Evolutionary conservation across 2,113 vertebrate species (phyloP), one percentile per base, ranked within the genome.

Genomic region (Delphinus delphis): DNA sequence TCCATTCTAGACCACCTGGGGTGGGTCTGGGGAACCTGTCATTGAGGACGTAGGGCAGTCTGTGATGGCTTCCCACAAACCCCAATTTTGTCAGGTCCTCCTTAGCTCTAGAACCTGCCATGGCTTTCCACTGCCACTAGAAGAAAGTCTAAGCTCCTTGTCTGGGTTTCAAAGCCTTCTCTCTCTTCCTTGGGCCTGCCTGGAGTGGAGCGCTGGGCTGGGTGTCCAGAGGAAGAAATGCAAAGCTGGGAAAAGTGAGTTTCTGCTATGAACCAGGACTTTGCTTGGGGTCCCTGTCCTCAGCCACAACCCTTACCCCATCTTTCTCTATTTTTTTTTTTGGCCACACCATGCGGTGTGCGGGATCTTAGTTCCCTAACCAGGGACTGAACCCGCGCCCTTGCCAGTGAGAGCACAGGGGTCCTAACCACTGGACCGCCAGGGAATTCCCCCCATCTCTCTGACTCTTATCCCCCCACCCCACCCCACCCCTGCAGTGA

Each of bases 321-420:
- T 60, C 74, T 88, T 14, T 80, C 62, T 58, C 55, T 90, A 0
- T 23, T 25, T 62, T 62, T 28, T 11, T 79, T 55, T 79, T 55
- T 25, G 44, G 28, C 14, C 26, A 26, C 25, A 26, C 50, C 76
- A 33, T 12, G 11, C 8, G 20, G 50, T 50, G 14, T 55, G 20
- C n/a, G 76, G 3, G 3, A 77, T 77, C 74, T 77, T 77, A 55
- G 50, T 79, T 79, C 76, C 50, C 20, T 11, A 0, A 55, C 20
- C 33, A 79, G 33, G 76, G 33, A 79, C 47, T 53, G 53, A 79
- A 79, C 20, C 11, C 0, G 1, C 0, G 1, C 6, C 50, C 74
- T 77, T 28, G 18, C 21, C 11, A 36, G 47, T 79, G 11, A 79
- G 31, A 79, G 21, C 76, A n/a, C 53, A 31, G 18, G 33, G n/a